Evolutionary conservation across 2,888 invertebrate genomes (phyloP), one percentile per base, ranked within the genome.

Genomic region (Drosophila nr. fundita): DNA sequence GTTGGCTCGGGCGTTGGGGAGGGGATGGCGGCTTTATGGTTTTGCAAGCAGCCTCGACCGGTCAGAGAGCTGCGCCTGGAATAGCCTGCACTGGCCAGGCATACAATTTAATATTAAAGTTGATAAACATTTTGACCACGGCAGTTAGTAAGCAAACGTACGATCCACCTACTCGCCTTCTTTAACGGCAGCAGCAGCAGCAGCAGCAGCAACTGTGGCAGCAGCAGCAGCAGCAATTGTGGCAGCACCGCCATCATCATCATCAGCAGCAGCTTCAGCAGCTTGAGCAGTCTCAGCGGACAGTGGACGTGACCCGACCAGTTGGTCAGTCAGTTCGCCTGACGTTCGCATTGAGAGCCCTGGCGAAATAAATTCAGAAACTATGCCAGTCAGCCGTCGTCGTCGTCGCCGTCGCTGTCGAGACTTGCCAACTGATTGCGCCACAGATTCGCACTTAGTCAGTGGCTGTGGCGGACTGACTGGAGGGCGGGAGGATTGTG

Each of bases 131-230:
- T 92, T 92, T 91, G 88, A 87, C 74, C 87, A 90, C 89, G 84
- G 90, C 91, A 92, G 92, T 92, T 91, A 92, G 92, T 92, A 91
- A 92, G 90, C 92, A 92, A 92, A 91, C 92, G 92, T 90, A 92
- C 91, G 92, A 89, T 92, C 92, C 92, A 92, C 92, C 92, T 92
- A 91, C 91, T 91, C 91, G 91, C 91, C 90, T 92, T 87, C 91
- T 86, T 90, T 84, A 84, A 87, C 82, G 77, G 89, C 90, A 88
- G 85, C 90, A 74, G 87, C 81, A 72, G 67, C 81, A 83, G 72
- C 85, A 69, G 76, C 76, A 73, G 73, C 82, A 77, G 65, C 82
- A 71, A 40, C 78, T 40, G 61, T 65, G 68, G 70, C 87, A 78
- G 85, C 88, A 84, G 76, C 74, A 71, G 75, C 84, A 81, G 64